Evolutionary conservation across 2,113 vertebrate genomes (phyloP).

Genomic region (Meles meles): DNA sequence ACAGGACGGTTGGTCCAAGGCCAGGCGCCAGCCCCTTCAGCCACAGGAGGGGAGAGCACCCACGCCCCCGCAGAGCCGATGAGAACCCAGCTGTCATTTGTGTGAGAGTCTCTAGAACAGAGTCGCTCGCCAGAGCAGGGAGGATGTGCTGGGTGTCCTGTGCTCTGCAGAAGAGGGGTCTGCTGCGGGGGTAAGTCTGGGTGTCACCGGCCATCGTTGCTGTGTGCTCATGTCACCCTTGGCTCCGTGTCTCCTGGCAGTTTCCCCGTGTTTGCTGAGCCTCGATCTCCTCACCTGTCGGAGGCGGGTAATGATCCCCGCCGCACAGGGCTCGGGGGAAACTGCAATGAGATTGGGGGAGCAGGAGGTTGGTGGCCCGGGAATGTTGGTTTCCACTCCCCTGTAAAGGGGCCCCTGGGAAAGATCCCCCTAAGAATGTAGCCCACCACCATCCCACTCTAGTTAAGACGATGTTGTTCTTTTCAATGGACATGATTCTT

Average conservation of each 20-base stretch:
- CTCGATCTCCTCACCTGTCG: background rate
- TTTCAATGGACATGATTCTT: background rate
- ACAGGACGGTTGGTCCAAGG: background rate
- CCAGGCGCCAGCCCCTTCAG: background rate
- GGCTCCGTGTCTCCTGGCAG: background rate
- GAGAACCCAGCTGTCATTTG: background rate
- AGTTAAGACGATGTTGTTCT: background rate
- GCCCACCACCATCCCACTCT: background rate
- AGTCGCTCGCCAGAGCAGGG: background rate
- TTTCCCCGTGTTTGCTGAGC: background rate
- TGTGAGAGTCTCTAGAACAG: background rate
- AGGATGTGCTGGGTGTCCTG: too few relatives aligned
- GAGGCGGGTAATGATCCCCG: background rate
- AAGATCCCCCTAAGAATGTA: background rate
- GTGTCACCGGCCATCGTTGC: background rate
- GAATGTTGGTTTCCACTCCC: background rate
- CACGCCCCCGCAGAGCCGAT: background rate
- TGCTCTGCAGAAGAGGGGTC: background rate
- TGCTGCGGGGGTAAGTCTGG: background rate
- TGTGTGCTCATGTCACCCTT: background rate
- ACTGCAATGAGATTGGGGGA: background rate
- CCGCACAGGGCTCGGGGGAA: background rate
- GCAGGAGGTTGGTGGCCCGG: background rate
- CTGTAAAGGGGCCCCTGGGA: fast-evolving
- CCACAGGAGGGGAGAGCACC: background rate